Evolutionary conservation across 2,113 vertebrate genomes (phyloP), one percentile per base, ranked within the genome.

Genomic region (Osmerus eperlanus): DNA sequence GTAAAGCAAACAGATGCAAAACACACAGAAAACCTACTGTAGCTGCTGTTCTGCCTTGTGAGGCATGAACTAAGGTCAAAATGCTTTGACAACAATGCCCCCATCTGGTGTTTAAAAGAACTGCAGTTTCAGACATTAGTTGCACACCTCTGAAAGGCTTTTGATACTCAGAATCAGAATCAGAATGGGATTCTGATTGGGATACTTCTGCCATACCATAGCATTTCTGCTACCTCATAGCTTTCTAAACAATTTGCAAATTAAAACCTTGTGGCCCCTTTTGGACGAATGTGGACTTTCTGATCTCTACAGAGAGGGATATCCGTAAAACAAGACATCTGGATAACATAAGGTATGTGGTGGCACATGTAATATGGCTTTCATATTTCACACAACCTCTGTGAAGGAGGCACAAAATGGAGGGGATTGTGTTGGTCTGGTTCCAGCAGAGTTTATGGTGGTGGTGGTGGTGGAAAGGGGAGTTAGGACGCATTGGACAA

Each of bases 31-130:
- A 72, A 59, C 76, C 15, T 29, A 80, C 71, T 76, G 74, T n/a
- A 66, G 52, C 64, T 64, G n/a, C 54, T 51, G 60, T 68, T 80
- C 21, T 60, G 66, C 74, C 3, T 23, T 36, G 52, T 21, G 12
- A 12, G 16, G 65, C 9, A 56, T 60, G 66, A 29, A 16, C 15
- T 8, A 2, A n/a, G 63, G 66, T 29, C 59, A 60, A 75, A 41
- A 72, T 21, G 67, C 78, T 80, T 87, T 87, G 85, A 80, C 82
- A 82, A 88, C 72, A 85, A 70, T 90, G 87, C 86, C 89, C 86
- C 84, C 89, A 14, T 74, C 74, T 86, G 87, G 36, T 54, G 3
- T 36, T 6, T 23, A 52, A 15, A 0, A 55, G 8, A 71, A 88
- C 61, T 84, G 74, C 76, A 84, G 15, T 12, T n/a, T 47, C 53